phyloP scores from a whole-genome alignment of 2,888 invertebrate species.

The Altica lythri region DNA sequence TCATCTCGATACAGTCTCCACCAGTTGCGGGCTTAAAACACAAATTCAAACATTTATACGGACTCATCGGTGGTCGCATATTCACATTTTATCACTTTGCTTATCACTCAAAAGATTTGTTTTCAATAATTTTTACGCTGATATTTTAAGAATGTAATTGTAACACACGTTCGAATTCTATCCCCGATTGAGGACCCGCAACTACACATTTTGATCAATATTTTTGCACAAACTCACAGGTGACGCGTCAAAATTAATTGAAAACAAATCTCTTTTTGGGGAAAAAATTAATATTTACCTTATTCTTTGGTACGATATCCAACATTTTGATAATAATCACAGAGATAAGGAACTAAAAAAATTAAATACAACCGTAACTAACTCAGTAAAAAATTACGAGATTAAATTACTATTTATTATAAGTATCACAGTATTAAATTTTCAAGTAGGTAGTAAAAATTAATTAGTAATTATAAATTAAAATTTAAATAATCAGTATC shows the following conservation, averaged over 20 bases:
- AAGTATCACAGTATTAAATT: no score
- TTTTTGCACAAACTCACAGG: constrained; percentile 35
- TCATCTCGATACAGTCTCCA: constrained; percentile 75
- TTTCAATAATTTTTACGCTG: neutral
- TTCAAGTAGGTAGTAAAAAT: no score
- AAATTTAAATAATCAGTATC: no score
- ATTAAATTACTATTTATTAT: no score
- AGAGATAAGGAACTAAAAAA: constrained; percentile 2
- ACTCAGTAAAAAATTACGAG: no score
- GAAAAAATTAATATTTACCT: constrained; percentile 31
- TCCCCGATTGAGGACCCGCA: no score
- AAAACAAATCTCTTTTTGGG: constrained; percentile 18
- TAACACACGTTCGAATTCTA: no score
- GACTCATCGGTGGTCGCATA: constrained; percentile 24
- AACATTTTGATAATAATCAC: constrained; percentile 26
- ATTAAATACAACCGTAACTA: no score
- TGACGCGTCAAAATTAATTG: constrained; percentile 16
- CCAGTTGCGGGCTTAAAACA: constrained; percentile 64
- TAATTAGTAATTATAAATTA: no score
- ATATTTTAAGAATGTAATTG: neutral
- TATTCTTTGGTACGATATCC: constrained; percentile 34
- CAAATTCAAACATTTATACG: constrained; percentile 39
- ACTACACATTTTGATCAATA: constrained; percentile 37
- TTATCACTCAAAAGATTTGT: constrained; percentile 8
- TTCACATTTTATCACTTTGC: constrained; percentile 7